Evolutionary conservation across 53 echinoderm and acorn worm genomes (phyloP).

Genomic region (Astropecten irregularis): DNA sequence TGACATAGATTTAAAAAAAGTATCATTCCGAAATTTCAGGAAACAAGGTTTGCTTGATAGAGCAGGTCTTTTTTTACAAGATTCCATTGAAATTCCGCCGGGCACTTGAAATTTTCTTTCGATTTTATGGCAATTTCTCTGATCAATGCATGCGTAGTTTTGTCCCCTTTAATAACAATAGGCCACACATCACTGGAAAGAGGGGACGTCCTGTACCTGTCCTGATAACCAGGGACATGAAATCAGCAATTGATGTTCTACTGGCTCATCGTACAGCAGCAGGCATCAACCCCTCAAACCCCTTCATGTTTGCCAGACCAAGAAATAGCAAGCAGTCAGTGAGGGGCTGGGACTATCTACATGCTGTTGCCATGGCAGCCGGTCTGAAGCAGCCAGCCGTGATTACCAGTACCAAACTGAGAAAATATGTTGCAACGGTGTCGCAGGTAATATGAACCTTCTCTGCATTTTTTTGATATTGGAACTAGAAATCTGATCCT

Average conservation of each 20-base stretch:
- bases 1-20: too few species aligned
- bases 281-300: neutral
- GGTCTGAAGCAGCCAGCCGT: neutral
- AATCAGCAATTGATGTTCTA: too few species aligned
- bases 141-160: too few species aligned
- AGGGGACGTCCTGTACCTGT: constrained; percentile 54
- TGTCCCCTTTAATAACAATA: too few species aligned
- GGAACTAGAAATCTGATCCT: neutral
- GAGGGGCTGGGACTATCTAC: constrained; percentile 9
- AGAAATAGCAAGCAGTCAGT: neutral
- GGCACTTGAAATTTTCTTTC: too few species aligned
- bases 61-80: too few species aligned
- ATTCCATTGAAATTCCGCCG: too few species aligned
- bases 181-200: constrained; percentile 41
- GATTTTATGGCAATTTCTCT: too few species aligned
- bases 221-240: too few species aligned
- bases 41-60: too few species aligned
- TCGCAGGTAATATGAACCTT: neutral
- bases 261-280: neutral
- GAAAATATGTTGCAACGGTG: constrained; percentile 12
- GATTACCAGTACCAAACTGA: constrained; percentile 6
- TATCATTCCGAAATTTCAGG: too few species aligned
- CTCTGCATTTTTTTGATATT: too few species aligned
- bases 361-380: neutral
- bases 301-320: neutral